These are phyloP conservation scores for Peromyscus attwateri DNA, from an alignment of 2,797 vertebrate species.

Conservation along the genomic window DNA sequence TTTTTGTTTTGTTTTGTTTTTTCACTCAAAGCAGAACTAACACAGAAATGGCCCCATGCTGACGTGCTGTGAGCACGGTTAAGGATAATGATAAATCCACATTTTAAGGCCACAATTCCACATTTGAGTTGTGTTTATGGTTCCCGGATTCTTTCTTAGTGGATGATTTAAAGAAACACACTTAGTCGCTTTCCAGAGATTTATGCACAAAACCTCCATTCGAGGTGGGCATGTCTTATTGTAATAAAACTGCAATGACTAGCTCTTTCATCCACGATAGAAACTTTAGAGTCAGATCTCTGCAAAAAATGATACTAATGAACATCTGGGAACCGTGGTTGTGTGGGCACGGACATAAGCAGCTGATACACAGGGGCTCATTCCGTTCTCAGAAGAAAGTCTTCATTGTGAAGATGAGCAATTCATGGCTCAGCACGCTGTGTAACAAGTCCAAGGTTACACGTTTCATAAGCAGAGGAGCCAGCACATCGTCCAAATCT, in stretches of 20 bases:
- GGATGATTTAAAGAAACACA: background rate
- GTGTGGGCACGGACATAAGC: background rate
- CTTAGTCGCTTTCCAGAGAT: background rate
- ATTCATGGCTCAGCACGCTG: background rate
- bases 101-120: conserved; percentile 30
- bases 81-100: conserved; percentile 23
- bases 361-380: background rate
- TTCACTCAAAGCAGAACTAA: background rate
- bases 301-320: background rate
- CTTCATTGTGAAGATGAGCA: background rate
- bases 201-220: background rate
- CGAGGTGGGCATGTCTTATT: background rate
- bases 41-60: background rate
- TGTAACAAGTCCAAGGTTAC: background rate
- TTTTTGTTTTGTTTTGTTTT: background rate
- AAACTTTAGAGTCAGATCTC: background rate
- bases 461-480: background rate
- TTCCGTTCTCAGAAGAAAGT: background rate
- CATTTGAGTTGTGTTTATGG: background rate
- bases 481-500: background rate
- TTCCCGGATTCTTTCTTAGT: background rate
- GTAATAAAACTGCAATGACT: background rate
- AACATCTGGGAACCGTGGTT: background rate
- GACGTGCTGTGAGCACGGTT: background rate
- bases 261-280: background rate